These are phyloP conservation scores for Lepidocyrtoides sp. DNA, from an alignment of 2,888 invertebrate genomes.

Conservation along the genomic window DNA sequence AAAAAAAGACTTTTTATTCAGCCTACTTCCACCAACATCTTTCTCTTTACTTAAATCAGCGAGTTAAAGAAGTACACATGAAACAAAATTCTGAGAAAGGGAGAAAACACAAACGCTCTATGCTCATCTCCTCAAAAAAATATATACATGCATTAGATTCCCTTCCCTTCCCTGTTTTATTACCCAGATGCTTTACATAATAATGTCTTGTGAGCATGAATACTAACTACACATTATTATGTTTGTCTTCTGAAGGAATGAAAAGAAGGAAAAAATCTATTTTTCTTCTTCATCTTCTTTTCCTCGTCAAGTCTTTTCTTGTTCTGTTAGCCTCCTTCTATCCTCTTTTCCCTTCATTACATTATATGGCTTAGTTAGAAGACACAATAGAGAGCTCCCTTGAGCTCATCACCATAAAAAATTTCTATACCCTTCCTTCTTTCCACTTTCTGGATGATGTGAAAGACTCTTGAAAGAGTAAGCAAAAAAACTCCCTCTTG, in stretches of 20 bases:
- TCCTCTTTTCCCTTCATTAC: conserved; percentile 31
- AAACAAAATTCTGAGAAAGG: background rate
- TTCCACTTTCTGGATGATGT: background rate
- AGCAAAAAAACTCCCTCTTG: background rate
- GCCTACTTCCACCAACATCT: background rate
- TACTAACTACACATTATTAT: conserved; percentile 50
- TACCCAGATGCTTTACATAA: conserved; percentile 39
- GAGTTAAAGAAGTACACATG: background rate
- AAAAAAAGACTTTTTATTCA: background rate
- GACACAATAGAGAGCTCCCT: conserved; percentile 48
- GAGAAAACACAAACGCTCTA: background rate
- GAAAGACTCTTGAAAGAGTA: background rate
- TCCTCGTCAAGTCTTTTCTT: background rate
- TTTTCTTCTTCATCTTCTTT: background rate
- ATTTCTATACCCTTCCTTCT: conserved; percentile 12
- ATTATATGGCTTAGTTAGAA: background rate
- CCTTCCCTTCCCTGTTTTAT: conserved; percentile 27
- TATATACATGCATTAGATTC: too few relatives aligned
- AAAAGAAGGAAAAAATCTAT: background rate
- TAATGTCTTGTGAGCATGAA: conserved; percentile 46
- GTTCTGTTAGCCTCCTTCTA: too few relatives aligned
- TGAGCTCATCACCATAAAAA: conserved; percentile 59
- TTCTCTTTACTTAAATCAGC: background rate
- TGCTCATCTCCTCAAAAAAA: background rate
- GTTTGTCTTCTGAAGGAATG: conserved; percentile 6